Evolutionary conservation across 1,140 invertebrate species (phyloP).

Genomic region (Drosophila truncata): DNA sequence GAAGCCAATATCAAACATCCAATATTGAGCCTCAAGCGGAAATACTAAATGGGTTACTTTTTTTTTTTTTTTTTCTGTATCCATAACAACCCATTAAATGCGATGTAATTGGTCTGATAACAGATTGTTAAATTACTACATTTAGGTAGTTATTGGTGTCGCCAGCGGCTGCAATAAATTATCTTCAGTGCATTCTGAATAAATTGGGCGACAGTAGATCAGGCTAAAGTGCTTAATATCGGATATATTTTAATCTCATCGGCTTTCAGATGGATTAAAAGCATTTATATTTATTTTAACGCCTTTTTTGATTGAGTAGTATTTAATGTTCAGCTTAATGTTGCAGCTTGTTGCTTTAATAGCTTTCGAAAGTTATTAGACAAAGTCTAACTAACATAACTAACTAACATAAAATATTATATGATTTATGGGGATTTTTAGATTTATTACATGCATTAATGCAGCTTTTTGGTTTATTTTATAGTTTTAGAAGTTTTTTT

Average conservation of each 20-base stretch:
- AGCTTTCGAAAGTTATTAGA: not conserved
- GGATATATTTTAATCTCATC: constrained; percentile 26
- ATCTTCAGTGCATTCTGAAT: not conserved
- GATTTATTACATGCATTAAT: not conserved
- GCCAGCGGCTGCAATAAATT: constrained; percentile 23
- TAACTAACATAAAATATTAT: not conserved
- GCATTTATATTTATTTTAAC: constrained; percentile 7
- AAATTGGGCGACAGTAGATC: constrained; percentile 13
- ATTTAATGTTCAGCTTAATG: constrained; percentile 26
- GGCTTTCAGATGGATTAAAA: constrained; percentile 10
- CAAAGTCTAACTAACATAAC: too few relatives aligned
- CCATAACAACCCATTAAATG: constrained; percentile 14
- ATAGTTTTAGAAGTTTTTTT: too few relatives aligned
- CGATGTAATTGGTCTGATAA: constrained; percentile 25
- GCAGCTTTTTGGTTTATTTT: not conserved
- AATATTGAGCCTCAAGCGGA: constrained; percentile 4
- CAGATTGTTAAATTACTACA: constrained; percentile 34
- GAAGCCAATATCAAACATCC: constrained; percentile 7
- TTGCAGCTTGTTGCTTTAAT: not conserved
- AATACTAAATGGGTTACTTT: constrained; percentile 10
- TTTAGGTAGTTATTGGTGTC: constrained; percentile 23
- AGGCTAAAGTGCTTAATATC: constrained; percentile 11
- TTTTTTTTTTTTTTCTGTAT: constrained; percentile 4
- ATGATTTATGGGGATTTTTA: not conserved
- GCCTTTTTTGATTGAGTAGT: constrained; percentile 10